A percentile compares a stretch with the other conserved stretches of the same genome.
phyloP scores from a whole-genome alignment of 1,140 invertebrate genomes.

The Zaprionus gabonicus region DNA sequence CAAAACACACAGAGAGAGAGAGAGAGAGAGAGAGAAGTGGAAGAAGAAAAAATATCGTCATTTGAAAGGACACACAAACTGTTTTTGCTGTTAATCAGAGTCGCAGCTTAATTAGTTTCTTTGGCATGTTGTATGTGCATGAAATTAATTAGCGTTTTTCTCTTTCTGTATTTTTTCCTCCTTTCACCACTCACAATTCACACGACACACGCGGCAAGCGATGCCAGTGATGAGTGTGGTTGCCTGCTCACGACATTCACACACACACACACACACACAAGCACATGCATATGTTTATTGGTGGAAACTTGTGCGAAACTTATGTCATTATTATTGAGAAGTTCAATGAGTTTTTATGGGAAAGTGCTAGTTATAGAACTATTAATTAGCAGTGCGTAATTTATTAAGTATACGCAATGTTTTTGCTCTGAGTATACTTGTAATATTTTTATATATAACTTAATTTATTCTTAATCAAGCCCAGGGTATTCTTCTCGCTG shows the following conservation, averaged over 20 bases:
- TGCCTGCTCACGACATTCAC: neutral
- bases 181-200: conserved; percentile 5
- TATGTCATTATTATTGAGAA: neutral
- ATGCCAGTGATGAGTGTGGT: conserved; percentile 1
- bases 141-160: conserved; percentile 73
- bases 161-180: conserved; percentile 4
- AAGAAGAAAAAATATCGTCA: conserved; percentile 63
- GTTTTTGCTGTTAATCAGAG: conserved; percentile 72
- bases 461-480: neutral
- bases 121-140: conserved; percentile 65
- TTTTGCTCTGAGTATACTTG: neutral
- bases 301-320: neutral
- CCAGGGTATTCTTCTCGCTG: conserved; percentile 6
- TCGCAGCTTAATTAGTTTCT: conserved; percentile 76
- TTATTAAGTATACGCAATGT: neutral
- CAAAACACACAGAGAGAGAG: neutral
- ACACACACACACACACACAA: neutral
- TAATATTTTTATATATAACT: neutral
- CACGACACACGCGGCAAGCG: conserved; percentile 23
- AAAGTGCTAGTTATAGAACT: neutral
- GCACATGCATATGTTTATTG: neutral
- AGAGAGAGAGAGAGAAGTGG: conserved; percentile 4
- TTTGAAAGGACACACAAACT: conserved; percentile 64
- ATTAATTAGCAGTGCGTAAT: neutral
- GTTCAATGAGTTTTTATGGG: neutral